A percentile compares a stretch with the other conserved stretches of the same genome.
These are phyloP conservation scores for Triplophysa dalaica DNA, from an alignment of 2,113 vertebrate species.

Conservation along the genomic window DNA sequence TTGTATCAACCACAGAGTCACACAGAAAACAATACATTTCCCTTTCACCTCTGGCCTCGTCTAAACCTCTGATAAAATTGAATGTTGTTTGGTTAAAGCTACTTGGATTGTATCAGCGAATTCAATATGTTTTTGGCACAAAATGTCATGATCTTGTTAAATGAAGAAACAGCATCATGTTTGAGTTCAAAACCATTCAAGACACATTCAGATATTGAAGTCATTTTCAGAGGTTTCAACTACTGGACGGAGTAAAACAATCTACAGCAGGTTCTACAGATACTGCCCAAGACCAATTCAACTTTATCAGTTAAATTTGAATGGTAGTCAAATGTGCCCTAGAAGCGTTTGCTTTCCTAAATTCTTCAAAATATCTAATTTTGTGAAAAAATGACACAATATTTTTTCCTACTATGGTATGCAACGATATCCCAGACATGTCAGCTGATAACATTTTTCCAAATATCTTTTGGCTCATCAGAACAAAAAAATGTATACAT, in stretches of 20 bases:
- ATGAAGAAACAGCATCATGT: not conserved
- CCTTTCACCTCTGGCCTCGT: not conserved
- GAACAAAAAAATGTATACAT: too few species aligned
- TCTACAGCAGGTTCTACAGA: not conserved
- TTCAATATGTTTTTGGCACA: not conserved
- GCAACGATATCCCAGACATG: too few species aligned
- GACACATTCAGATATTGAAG: not conserved
- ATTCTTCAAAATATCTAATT: too few species aligned
- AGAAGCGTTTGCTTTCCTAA: too few species aligned
- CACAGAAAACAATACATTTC: not conserved
- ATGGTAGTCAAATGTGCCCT: too few species aligned
- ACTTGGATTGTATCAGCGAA: not conserved
- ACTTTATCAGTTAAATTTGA: not conserved
- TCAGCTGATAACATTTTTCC: too few species aligned
- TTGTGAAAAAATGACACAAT: too few species aligned
- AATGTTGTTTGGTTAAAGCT: not conserved
- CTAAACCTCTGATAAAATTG: not conserved
- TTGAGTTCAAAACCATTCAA: conserved; percentile 11
- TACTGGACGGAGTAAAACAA: not conserved
- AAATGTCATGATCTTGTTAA: conserved; percentile 9
- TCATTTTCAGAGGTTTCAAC: not conserved
- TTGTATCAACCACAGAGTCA: not conserved
- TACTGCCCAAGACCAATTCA: not conserved
- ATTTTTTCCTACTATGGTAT: too few species aligned
- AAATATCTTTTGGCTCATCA: too few species aligned